phyloP scores from a whole-genome alignment of 2,797 vertebrate genomes.

The Liparis tanakae region DNA sequence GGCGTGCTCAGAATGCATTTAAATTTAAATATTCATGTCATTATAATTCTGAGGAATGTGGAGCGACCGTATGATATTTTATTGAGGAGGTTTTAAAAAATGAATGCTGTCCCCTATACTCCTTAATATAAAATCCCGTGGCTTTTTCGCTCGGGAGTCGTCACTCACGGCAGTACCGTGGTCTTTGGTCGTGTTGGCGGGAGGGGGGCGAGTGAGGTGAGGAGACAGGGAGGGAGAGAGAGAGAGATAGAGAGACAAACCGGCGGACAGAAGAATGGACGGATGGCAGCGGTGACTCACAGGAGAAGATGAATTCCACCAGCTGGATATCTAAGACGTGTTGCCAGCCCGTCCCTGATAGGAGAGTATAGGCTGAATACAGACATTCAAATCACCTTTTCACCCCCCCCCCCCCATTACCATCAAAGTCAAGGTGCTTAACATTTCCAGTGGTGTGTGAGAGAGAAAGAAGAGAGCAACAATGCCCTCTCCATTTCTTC shows the following conservation, averaged over 20 bases:
- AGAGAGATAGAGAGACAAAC: not conserved
- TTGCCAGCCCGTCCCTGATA: conserved; percentile 1
- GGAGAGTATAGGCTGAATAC: not conserved
- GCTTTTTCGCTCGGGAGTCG: conserved; percentile 76
- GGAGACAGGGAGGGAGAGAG: conserved; percentile 7
- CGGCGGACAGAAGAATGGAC: not conserved
- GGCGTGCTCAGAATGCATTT: conserved; percentile 87
- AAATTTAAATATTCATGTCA: conserved; percentile 92
- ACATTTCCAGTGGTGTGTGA: not conserved
- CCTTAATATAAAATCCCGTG: conserved; percentile 85
- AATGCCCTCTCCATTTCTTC: not conserved
- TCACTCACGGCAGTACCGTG: conserved; percentile 59
- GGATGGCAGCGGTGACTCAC: conserved; percentile 3
- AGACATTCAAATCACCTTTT: not conserved
- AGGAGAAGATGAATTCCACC: too few relatives aligned
- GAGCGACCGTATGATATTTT: conserved; percentile 90
- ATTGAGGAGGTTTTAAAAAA: conserved; percentile 91
- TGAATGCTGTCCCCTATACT: conserved; percentile 88
- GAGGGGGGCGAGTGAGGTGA: conserved; percentile 43
- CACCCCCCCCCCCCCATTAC: not conserved
- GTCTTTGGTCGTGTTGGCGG: conserved; percentile 68
- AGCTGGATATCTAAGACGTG: conserved; percentile 11
- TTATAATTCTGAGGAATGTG: conserved; percentile 92
- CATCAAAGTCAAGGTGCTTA: not conserved
- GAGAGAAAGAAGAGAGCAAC: not conserved